Evolutionary conservation across 2,113 vertebrate species (phyloP).

Genomic region (Triplophysa rosa): DNA sequence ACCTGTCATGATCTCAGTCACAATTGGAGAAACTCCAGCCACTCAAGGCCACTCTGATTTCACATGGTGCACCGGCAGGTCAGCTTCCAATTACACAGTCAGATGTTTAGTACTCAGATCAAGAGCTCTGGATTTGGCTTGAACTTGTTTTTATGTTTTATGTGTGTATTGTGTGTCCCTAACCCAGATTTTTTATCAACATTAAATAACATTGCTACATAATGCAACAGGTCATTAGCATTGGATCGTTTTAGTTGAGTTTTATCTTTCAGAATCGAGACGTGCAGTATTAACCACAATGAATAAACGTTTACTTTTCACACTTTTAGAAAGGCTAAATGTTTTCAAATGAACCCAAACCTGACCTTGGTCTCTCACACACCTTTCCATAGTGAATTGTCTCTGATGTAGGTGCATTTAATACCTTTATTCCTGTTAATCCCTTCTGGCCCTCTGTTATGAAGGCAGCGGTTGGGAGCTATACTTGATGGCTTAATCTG

Average conservation of each 20-base stretch:
- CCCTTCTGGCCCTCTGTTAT: slow-evolving; percentile 45
- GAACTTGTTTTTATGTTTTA: not conserved
- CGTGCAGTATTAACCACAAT: too few relatives aligned
- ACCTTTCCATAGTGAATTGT: slow-evolving; percentile 19
- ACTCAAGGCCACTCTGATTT: not conserved
- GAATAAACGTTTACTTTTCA: too few relatives aligned
- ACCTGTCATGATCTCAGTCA: not conserved
- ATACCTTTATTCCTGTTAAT: slow-evolving; percentile 53
- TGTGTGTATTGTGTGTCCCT: not conserved
- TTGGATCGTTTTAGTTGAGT: not conserved
- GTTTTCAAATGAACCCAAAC: not conserved
- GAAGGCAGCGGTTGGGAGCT: slow-evolving; percentile 37
- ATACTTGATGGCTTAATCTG: slow-evolving; percentile 64
- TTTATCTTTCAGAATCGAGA: not conserved
- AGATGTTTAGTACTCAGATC: not conserved
- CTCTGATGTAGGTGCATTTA: slow-evolving; percentile 1
- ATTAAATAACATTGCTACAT: too few relatives aligned
- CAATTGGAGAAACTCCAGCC: slow-evolving; percentile 10
- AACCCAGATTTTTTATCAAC: too few relatives aligned
- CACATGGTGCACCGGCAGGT: not conserved
- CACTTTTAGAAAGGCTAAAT: not conserved
- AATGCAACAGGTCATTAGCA: too few relatives aligned
- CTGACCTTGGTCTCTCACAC: not conserved
- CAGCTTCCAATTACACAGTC: not conserved
- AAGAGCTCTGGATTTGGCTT: not conserved